Percentiles rank a stretch among this genome's conserved stretches.
Conservation (phyloP, 2,113 vertebrate species). For the Sterna hirundo region DNA sequence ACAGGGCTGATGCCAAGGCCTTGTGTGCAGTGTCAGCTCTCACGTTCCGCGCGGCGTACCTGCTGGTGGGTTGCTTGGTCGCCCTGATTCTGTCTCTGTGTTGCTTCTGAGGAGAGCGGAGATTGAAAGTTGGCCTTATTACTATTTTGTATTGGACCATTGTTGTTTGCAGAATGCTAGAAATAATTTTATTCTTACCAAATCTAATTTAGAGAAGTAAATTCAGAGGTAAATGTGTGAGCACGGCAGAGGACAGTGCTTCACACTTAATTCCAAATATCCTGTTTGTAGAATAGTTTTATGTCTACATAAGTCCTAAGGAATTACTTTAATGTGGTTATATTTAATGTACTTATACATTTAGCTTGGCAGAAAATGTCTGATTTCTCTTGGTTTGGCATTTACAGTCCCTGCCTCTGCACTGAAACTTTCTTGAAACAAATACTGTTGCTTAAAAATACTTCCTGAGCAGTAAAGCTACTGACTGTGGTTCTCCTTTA, state of each 20-base stretch:
- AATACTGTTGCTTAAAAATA: conserved; percentile 2
- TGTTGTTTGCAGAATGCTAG: neutral
- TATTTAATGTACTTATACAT: neutral
- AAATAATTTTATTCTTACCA: neutral
- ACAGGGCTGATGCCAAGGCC: neutral
- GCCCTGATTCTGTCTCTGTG: neutral
- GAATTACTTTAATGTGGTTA: neutral
- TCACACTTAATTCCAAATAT: neutral
- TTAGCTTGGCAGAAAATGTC: neutral
- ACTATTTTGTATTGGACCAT: neutral
- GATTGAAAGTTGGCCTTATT: neutral
- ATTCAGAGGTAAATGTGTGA: neutral
- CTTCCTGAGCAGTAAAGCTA: conserved; percentile 23
- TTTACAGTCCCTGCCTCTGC: neutral
- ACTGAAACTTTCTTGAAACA: neutral
- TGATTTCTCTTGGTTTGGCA: neutral
- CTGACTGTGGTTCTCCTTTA: neutral
- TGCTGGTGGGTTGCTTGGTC: neutral
- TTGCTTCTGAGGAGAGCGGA: neutral
- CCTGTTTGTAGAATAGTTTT: neutral
- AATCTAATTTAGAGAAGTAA: neutral
- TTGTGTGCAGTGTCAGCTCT: neutral
- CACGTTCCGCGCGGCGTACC: too few species aligned
- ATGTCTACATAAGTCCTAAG: neutral
- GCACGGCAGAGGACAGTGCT: neutral